A percentile compares a stretch with the other conserved stretches of the same genome.
Evolutionary conservation across 2,797 vertebrate species (phyloP).

Genomic region (Fringilla coelebs): DNA sequence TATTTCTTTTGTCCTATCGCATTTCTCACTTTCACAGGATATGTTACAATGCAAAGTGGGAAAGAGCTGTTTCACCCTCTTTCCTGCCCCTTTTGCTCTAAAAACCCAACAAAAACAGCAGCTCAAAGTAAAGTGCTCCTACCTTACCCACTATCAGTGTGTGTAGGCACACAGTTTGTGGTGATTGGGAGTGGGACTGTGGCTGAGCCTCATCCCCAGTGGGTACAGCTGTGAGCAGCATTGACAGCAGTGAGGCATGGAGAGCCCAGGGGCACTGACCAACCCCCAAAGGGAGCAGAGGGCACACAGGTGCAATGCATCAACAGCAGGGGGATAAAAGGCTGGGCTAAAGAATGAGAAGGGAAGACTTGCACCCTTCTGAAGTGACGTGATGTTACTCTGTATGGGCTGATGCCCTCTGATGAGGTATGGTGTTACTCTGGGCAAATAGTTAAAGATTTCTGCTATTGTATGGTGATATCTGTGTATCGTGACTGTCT

Average conservation of each 20-base stretch:
- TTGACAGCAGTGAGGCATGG: neutral
- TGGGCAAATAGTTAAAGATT: neutral
- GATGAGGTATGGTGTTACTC: neutral
- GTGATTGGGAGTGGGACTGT: neutral
- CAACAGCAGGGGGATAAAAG: neutral
- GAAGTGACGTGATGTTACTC: rapidly evolving
- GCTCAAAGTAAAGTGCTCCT: neutral
- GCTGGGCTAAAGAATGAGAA: neutral
- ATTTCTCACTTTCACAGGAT: neutral
- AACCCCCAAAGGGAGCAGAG: neutral
- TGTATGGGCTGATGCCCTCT: neutral
- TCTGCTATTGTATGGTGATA: neutral
- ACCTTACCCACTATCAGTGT: neutral
- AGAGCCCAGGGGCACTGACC: neutral
- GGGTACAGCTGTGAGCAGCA: neutral
- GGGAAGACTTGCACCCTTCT: neutral
- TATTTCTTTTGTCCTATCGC: neutral
- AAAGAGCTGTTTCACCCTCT: neutral
- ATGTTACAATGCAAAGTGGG: neutral
- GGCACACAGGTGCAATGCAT: neutral
- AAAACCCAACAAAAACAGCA: neutral
- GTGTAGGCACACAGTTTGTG: neutral
- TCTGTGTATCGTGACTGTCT: neutral
- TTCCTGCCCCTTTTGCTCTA: neutral
- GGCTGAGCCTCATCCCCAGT: neutral